phyloP scores from a whole-genome alignment of 2,888 invertebrate genomes.

The Trichogramma dendrolimi region DNA sequence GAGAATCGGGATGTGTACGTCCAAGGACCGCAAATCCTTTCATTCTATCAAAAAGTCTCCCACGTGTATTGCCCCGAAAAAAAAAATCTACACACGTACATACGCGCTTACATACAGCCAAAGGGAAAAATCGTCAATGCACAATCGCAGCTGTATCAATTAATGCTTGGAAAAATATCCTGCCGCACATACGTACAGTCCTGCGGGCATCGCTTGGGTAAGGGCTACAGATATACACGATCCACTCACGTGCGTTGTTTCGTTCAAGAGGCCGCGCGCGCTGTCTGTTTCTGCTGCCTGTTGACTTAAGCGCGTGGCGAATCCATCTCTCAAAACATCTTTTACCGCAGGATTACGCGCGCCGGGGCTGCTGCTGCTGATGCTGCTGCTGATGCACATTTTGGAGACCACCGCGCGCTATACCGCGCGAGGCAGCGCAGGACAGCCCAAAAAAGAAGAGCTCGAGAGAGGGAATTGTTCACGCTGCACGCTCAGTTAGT shows the following conservation, averaged over 20 bases:
- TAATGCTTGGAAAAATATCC: conserved; percentile 38
- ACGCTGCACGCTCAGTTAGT: conserved; percentile 16
- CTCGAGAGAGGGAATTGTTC: conserved; percentile 9
- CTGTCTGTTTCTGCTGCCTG: conserved; percentile 32
- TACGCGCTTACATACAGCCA: not conserved
- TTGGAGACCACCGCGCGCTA: not conserved
- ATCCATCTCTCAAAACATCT: conserved; percentile 46
- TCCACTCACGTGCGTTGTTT: not conserved
- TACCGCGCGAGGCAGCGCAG: not conserved
- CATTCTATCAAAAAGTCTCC: conserved; percentile 20
- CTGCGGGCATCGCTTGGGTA: too few species aligned
- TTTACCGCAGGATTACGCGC: conserved; percentile 9
- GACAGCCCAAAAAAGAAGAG: not conserved
- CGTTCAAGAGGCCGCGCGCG: conserved; percentile 29
- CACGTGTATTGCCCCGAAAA: not conserved
- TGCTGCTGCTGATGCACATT: not conserved
- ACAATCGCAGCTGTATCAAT: conserved; percentile 21
- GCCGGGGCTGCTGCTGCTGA: not conserved
- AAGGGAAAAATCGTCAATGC: not conserved
- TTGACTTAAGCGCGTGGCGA: conserved; percentile 52
- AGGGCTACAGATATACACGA: too few species aligned
- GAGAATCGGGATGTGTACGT: conserved; percentile 34
- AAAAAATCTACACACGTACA: not conserved
- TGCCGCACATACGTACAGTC: too few species aligned
- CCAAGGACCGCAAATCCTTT: conserved; percentile 42